A percentile compares a stretch with the other conserved stretches of the same genome.
Evolutionary conservation across 1,140 invertebrate species (phyloP).

Genomic region (Oscheius sp.): DNA sequence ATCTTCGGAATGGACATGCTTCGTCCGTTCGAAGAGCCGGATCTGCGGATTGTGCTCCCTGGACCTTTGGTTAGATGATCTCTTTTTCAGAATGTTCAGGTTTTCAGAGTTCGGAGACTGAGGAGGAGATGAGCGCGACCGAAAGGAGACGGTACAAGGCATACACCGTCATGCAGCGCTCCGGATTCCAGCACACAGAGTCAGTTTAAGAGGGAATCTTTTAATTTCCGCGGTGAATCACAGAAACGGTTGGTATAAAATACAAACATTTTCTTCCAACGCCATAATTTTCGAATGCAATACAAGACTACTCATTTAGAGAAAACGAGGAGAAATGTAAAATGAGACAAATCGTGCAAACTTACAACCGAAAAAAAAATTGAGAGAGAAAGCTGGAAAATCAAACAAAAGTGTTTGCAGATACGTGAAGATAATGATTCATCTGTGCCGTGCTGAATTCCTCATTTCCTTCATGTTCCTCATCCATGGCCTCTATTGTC

Average conservation of each 20-base stretch:
- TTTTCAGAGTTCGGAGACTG: conserved; percentile 42
- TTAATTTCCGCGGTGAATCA: no score
- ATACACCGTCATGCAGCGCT: conserved; percentile 57
- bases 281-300: not conserved
- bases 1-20: conserved; percentile 43
- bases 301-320: no score
- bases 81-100: conserved; percentile 13
- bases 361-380: no score
- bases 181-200: conserved; percentile 58
- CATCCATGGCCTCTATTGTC: conserved; percentile 53
- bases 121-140: conserved; percentile 38
- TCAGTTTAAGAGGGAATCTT: conserved; percentile 5
- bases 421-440: conserved; percentile 55
- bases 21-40: conserved; percentile 51
- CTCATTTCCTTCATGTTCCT: conserved; percentile 55
- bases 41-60: conserved; percentile 52
- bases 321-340: no score
- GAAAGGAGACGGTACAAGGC: conserved; percentile 53
- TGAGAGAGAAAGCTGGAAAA: no score
- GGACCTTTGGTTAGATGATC: conserved; percentile 35
- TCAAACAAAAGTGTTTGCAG: no score
- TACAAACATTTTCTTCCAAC: not conserved
- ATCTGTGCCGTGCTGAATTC: conserved; percentile 56
- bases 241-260: no score
- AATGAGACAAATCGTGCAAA: not conserved